These are phyloP conservation scores for Podarcis siculus DNA, from an alignment of 2,797 vertebrate species.

Conservation along the genomic window DNA sequence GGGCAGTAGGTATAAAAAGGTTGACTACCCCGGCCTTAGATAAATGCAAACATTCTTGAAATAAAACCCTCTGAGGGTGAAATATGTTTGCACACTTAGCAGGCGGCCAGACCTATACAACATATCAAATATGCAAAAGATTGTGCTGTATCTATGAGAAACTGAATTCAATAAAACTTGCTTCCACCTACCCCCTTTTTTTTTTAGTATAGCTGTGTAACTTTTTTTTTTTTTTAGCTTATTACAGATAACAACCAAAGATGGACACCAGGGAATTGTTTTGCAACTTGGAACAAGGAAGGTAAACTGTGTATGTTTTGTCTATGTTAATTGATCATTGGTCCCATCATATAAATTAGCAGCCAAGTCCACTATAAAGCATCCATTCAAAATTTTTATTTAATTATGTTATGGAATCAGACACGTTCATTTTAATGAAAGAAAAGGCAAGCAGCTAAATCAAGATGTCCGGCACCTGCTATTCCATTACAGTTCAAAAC, in stretches of 20 bases:
- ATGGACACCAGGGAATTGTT: background rate
- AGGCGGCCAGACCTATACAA: background rate
- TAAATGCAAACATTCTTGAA: background rate
- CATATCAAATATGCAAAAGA: background rate
- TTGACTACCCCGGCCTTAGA: too few relatives aligned
- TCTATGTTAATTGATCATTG: background rate
- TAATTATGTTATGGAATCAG: background rate
- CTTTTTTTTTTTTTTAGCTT: background rate
- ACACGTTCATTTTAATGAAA: background rate
- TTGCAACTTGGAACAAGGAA: background rate
- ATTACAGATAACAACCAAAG: background rate
- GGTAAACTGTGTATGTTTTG: background rate
- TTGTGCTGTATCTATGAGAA: background rate
- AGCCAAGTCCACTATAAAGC: background rate
- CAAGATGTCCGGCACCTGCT: background rate
- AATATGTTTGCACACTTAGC: background rate
- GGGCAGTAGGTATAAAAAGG: too few relatives aligned
- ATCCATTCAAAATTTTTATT: rapidly evolving
- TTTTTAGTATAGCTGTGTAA: background rate
- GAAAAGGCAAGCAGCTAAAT: background rate
- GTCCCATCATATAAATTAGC: rapidly evolving
- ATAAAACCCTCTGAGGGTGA: background rate
- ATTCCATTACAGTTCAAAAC: rapidly evolving
- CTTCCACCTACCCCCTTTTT: background rate
- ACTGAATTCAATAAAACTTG: background rate